A percentile compares a stretch with the other conserved stretches of the same genome.
Evolutionary conservation across 2,797 vertebrate genomes (phyloP).

Genomic region (Mus caroli): DNA sequence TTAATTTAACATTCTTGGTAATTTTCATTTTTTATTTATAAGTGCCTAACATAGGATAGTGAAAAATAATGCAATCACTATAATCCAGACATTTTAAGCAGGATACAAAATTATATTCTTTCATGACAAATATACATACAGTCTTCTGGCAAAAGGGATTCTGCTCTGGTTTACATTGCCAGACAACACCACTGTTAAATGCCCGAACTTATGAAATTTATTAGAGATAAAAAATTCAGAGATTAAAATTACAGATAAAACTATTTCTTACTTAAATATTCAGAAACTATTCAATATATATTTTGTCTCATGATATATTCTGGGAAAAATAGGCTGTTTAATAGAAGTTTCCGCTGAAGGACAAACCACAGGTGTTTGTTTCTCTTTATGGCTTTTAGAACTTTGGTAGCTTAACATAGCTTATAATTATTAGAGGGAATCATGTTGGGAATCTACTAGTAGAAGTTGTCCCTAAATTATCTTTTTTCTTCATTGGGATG

Average conservation of each 20-base stretch:
- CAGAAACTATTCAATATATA: not conserved
- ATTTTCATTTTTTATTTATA: not conserved
- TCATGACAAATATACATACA: not conserved
- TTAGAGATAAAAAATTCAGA: conserved; percentile 19
- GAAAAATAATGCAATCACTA: not conserved
- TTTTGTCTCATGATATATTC: not conserved
- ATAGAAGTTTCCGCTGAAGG: not conserved
- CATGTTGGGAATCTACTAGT: not conserved
- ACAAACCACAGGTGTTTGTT: not conserved
- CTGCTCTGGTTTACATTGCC: not conserved
- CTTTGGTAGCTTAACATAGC: not conserved
- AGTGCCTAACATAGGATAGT: not conserved
- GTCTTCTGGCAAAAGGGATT: not conserved
- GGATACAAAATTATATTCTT: not conserved
- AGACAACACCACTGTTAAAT: not conserved
- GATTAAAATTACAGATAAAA: not conserved
- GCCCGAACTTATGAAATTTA: not conserved
- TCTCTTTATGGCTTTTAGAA: not conserved
- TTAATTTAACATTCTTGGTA: not conserved
- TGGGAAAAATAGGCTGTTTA: not conserved
- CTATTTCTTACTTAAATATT: not conserved
- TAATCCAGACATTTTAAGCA: not conserved
- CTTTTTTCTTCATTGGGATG: not conserved
- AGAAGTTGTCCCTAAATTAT: not conserved
- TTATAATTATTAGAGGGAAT: conserved; percentile 11